Conservation (phyloP, 2,113 vertebrate species). For the Ramphastos sulfuratus region DNA sequence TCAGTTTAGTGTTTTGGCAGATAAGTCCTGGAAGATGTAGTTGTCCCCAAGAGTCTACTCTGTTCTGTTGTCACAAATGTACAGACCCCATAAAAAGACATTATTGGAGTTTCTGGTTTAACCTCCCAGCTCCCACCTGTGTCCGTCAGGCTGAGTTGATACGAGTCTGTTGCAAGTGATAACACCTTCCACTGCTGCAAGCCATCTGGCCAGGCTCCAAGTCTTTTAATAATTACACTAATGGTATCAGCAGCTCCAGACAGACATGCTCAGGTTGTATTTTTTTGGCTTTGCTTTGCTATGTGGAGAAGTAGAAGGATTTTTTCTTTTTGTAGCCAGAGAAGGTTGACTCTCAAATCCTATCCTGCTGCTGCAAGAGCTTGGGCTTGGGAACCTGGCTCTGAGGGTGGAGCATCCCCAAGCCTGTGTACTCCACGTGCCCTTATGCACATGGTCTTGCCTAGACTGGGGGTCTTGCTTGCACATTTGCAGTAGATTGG, state of each 20-base stretch:
- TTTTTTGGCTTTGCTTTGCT: not conserved
- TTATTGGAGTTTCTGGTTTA: not conserved
- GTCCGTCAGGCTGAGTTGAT: not conserved
- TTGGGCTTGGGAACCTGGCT: accelerated
- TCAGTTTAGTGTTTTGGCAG: not conserved
- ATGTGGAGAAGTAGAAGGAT: not conserved
- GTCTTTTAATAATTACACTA: not conserved
- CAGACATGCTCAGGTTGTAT: not conserved
- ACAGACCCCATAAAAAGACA: not conserved
- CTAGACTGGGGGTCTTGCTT: not conserved
- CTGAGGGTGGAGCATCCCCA: not conserved
- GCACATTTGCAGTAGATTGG: not conserved
- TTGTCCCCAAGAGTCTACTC: not conserved
- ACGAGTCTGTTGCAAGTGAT: not conserved
- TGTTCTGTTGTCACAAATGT: not conserved
- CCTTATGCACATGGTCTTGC: not conserved
- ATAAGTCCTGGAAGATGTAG: not conserved
- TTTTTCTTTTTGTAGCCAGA: not conserved
- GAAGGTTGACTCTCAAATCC: not conserved
- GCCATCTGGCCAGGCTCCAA: not conserved
- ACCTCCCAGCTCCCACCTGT: not conserved
- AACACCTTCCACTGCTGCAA: not conserved
- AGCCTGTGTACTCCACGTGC: accelerated
- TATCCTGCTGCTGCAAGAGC: accelerated
- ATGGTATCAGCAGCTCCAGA: not conserved